Evolutionary conservation across 2,113 vertebrate genomes (phyloP), one percentile per base, ranked within the genome.

Genomic region (Arizona elegans): DNA sequence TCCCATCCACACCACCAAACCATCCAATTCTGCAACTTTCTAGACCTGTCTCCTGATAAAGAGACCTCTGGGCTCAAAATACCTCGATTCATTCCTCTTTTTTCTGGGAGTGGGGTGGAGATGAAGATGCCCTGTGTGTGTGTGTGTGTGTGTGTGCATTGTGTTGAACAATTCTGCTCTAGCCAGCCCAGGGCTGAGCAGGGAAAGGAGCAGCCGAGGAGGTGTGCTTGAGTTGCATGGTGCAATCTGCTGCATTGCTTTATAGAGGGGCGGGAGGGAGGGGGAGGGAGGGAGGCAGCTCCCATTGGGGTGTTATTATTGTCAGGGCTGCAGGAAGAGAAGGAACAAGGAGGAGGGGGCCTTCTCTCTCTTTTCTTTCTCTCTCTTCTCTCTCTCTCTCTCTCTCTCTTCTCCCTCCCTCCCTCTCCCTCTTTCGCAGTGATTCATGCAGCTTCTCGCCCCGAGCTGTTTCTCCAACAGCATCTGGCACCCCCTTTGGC

Each of bases 401-500:
- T 58, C 55, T 21, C 56, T 23, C 0, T 53, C 52, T 10, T 50
- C 8, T 52, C 50, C n/a, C 38, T 33, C 85, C 26, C 56, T 50
- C 38, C 38, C 38, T 43, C 38, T 75, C 59, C 43, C 56, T 75
- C 15, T 92, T 24, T 54, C 93, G 13, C 1, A 91, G 96, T 95
- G 97, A 96, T 96, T 96, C 96, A 96, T 93, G 94, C 94, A 93
- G 94, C 96, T 93, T 90, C 94, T 92, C 92, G 89, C 92, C 21
- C 6, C 1, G 19, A 81, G 87, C 43, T 58, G 17, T 50, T 94
- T 2, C 87, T 59, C 87, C 1, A 90, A 50, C 5, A 90, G 85
- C 11, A 90, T 86, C 33, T 85, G 70, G 53, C 91, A 19, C 13
- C 87, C 90, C 93, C 90, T 94, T 90, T 17, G 92, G 90, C 86